These are phyloP conservation scores for Arbacia lixula DNA, from an alignment of 53 echinoderm and acorn worm species.

Conservation along the genomic window DNA sequence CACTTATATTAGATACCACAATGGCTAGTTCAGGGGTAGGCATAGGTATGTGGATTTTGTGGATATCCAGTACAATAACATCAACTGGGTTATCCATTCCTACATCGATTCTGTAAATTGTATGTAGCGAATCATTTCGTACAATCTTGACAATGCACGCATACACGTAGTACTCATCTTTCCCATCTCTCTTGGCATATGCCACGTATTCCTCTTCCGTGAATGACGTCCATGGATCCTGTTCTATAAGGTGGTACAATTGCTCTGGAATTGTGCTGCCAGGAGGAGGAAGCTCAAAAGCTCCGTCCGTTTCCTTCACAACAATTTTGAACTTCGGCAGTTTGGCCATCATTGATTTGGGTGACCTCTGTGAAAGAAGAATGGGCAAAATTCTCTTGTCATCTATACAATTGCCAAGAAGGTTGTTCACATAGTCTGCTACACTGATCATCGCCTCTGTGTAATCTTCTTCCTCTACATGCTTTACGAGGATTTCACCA, in stretches of 20 bases:
- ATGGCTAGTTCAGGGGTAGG: neutral
- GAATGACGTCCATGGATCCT: slow-evolving; percentile 73
- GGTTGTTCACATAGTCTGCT: slow-evolving; percentile 8
- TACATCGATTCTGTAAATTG: slow-evolving; percentile 7
- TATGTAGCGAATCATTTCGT: neutral
- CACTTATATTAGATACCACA: neutral
- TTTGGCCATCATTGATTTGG: neutral
- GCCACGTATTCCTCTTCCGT: slow-evolving; percentile 67
- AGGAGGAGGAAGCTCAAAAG: slow-evolving; percentile 20
- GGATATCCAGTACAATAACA: slow-evolving; percentile 13
- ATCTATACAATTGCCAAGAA: neutral
- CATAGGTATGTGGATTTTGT: slow-evolving; percentile 31
- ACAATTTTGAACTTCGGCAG: neutral
- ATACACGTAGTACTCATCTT: slow-evolving; percentile 57
- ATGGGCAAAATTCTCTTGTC: neutral
- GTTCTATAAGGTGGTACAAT: slow-evolving; percentile 67
- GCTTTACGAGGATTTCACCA: neutral
- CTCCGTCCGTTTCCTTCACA: neutral
- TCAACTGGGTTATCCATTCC: slow-evolving; percentile 1
- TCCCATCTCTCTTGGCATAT: slow-evolving; percentile 36
- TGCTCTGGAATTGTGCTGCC: slow-evolving; percentile 70
- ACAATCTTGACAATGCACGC: slow-evolving; percentile 29
- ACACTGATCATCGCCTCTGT: neutral
- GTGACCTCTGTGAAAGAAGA: slow-evolving; percentile 1
- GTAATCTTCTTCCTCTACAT: neutral